These are phyloP conservation scores for Cephalopachus bancanus DNA, from an alignment of 2,797 vertebrate genomes.

Conservation along the genomic window DNA sequence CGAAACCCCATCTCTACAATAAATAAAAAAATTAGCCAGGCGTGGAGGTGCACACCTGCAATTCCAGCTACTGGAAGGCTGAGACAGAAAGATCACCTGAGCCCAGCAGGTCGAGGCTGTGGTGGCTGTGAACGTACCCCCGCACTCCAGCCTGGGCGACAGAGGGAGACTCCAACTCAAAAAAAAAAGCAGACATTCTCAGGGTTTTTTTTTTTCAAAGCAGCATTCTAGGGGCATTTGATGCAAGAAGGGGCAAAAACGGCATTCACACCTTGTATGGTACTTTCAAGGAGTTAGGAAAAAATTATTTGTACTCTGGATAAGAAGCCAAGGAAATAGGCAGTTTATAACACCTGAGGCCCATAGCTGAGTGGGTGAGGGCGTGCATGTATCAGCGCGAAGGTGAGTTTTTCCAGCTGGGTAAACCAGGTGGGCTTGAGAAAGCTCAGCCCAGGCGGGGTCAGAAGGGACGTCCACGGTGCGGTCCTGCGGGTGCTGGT, in stretches of 20 bases:
- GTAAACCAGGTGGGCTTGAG: not conserved
- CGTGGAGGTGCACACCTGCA: too few species aligned
- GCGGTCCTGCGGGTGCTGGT: rapidly evolving
- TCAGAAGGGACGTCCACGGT: rapidly evolving
- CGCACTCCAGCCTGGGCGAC: too few species aligned
- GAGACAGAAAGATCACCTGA: too few species aligned
- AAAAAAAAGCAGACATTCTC: not conserved
- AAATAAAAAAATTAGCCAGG: too few species aligned
- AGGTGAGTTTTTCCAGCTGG: not conserved
- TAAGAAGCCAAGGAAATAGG: not conserved
- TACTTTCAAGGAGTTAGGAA: not conserved
- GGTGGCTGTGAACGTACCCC: too few species aligned
- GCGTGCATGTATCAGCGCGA: not conserved
- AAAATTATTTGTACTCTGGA: not conserved
- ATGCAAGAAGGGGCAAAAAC: too few species aligned
- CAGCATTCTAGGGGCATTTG: not conserved
- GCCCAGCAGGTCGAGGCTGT: too few species aligned
- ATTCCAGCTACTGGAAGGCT: too few species aligned
- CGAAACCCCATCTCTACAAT: too few species aligned
- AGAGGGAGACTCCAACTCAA: too few species aligned
- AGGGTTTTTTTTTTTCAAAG: not conserved
- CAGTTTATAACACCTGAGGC: too few species aligned
- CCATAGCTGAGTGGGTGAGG: not conserved
- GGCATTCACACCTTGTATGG: not conserved
- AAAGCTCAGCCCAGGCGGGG: not conserved